Conservation (phyloP, 2,888 invertebrate genomes). For the Leptarthrus brevirostris region DNA sequence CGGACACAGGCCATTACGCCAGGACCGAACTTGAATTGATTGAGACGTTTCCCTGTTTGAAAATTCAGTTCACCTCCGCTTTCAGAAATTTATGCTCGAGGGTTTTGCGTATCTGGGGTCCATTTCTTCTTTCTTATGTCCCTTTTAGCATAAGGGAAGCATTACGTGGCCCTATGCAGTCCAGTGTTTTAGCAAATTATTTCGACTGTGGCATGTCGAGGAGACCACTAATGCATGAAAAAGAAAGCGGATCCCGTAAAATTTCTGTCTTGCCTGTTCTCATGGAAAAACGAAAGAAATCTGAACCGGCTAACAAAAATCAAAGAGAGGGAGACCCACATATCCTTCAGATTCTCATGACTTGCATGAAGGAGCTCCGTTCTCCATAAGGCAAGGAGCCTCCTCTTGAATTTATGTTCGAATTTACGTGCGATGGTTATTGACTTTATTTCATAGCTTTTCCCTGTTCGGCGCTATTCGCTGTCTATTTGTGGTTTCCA, state of each 20-base stretch:
- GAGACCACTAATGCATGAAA: neutral
- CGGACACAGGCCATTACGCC: constrained; percentile 44
- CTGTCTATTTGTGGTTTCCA: neutral
- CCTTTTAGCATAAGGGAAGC: constrained; percentile 39
- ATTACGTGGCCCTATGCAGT: constrained; percentile 26
- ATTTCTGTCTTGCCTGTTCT: neutral
- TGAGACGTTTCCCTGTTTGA: constrained; percentile 42
- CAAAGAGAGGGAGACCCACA: constrained; percentile 4
- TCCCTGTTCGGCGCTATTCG: neutral
- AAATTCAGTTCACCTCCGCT: constrained; percentile 44
- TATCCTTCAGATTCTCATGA: constrained; percentile 6
- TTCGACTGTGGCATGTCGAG: constrained; percentile 24
- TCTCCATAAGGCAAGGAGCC: neutral
- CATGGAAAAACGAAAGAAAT: neutral
- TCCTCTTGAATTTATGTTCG: constrained; percentile 4
- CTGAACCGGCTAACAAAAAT: constrained; percentile 6
- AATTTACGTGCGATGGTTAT: constrained; percentile 44
- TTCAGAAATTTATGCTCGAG: constrained; percentile 24
- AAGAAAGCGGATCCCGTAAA: neutral
- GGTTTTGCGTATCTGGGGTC: constrained; percentile 11
- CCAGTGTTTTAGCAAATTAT: constrained; percentile 44
- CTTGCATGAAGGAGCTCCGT: neutral
- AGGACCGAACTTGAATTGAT: constrained; percentile 41
- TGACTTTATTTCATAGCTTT: constrained; percentile 12
- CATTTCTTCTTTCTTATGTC: constrained; percentile 38